Conservation (phyloP, 2,888 invertebrate species). For the Salpingus planirostris region DNA sequence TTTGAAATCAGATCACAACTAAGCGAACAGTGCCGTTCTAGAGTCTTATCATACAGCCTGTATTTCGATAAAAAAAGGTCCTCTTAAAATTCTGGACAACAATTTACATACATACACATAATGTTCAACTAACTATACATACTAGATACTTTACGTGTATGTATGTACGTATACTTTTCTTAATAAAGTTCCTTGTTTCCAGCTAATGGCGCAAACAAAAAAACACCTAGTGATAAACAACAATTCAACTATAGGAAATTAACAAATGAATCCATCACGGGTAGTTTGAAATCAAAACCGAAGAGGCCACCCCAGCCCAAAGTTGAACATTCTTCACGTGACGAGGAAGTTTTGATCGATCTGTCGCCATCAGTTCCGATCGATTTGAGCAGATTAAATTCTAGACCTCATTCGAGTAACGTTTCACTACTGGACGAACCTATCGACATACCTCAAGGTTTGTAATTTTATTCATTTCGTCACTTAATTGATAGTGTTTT, state of each 20-base stretch:
- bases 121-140: too few species aligned
- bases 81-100: too few species aligned
- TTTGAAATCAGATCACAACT: too few species aligned
- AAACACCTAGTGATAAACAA: slow-evolving; percentile 46
- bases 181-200: not conserved
- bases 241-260: slow-evolving; percentile 80
- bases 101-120: too few species aligned
- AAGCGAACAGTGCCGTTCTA: too few species aligned
- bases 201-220: slow-evolving; percentile 1
- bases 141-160: too few species aligned
- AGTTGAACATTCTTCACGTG: slow-evolving; percentile 32
- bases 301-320: slow-evolving; percentile 42
- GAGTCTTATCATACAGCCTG: too few species aligned
- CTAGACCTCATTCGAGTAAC: slow-evolving; percentile 25
- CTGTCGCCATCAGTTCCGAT: slow-evolving; percentile 47
- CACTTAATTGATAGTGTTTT: not conserved
- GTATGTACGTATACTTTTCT: not conserved
- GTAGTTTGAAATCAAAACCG: slow-evolving; percentile 33
- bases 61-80: too few species aligned
- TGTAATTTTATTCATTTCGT: not conserved
- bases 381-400: slow-evolving; percentile 9
- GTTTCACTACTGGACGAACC: slow-evolving; percentile 62
- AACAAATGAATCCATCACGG: slow-evolving; percentile 51
- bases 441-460: slow-evolving; percentile 56
- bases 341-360: slow-evolving; percentile 70